These are phyloP conservation scores for Sympetrum striolatum DNA, from an alignment of 2,888 invertebrate species.

Conservation along the genomic window DNA sequence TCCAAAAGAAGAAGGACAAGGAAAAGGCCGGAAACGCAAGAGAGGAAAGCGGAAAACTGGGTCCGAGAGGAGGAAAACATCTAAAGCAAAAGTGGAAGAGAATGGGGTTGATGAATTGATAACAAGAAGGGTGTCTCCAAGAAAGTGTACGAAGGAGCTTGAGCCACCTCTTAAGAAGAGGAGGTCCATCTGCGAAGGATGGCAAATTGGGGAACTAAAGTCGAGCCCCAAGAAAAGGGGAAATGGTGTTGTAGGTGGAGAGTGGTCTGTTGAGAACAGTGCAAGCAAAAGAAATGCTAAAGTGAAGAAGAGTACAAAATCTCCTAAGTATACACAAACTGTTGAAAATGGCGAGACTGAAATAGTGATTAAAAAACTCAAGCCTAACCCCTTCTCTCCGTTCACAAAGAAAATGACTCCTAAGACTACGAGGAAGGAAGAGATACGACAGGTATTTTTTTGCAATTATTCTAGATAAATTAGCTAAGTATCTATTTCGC, in stretches of 20 bases:
- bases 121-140: neutral
- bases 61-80: neutral
- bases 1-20: neutral
- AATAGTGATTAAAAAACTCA: neutral
- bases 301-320: neutral
- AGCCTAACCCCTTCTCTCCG: conserved; percentile 18
- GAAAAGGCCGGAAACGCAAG: conserved; percentile 6
- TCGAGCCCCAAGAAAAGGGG: neutral
- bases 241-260: neutral
- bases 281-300: neutral
- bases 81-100: neutral
- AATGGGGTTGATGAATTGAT: neutral
- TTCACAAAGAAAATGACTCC: neutral
- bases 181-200: neutral
- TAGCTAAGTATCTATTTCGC: too few relatives aligned
- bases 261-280: neutral
- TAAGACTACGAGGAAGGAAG: neutral
- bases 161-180: neutral
- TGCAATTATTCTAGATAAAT: too few relatives aligned
- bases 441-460: neutral
- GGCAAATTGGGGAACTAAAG: neutral
- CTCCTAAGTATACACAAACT: neutral
- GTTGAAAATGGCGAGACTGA: neutral
- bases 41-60: neutral
- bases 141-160: neutral